A percentile compares a stretch with the other conserved stretches of the same genome.
Conservation (phyloP, 2,797 vertebrate genomes). For the Helarctos malayanus region DNA sequence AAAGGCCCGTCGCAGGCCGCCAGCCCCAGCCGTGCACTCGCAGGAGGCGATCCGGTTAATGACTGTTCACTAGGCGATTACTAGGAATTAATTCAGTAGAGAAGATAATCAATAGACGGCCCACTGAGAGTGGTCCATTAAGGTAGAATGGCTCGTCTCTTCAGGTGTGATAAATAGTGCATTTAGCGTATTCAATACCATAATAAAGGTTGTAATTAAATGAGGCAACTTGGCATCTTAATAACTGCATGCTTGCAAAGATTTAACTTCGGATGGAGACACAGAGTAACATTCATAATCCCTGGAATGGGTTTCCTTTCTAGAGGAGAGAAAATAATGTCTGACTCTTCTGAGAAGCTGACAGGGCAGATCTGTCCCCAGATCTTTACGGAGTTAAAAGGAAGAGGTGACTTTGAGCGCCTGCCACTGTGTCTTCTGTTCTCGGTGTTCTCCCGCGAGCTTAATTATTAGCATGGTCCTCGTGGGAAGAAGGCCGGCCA, state of each 20-base stretch:
- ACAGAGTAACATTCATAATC: constrained; percentile 74
- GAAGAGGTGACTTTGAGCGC: constrained; percentile 75
- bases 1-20: neutral
- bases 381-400: constrained; percentile 73
- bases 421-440: constrained; percentile 63
- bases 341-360: constrained; percentile 64
- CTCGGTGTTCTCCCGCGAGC: neutral
- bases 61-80: constrained; percentile 64
- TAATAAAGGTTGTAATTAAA: constrained; percentile 85
- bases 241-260: constrained; percentile 81
- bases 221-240: constrained; percentile 82
- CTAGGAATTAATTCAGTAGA: constrained; percentile 79
- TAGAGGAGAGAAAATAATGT: constrained; percentile 63
- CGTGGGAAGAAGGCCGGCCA: constrained; percentile 35
- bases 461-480: constrained; percentile 75
- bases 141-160: constrained; percentile 62
- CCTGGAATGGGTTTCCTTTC: constrained; percentile 70
- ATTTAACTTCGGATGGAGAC: constrained; percentile 79
- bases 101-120: constrained; percentile 80
- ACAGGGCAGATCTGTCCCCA: constrained; percentile 71
- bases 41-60: constrained; percentile 22
- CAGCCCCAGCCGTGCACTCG: neutral
- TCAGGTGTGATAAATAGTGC: constrained; percentile 82
- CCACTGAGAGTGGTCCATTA: constrained; percentile 77
- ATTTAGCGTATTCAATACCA: constrained; percentile 82